Percentiles rank a stretch among this genome's conserved stretches.
Evolutionary conservation across 2,797 vertebrate species (phyloP).

Genomic region (Varecia variegata): DNA sequence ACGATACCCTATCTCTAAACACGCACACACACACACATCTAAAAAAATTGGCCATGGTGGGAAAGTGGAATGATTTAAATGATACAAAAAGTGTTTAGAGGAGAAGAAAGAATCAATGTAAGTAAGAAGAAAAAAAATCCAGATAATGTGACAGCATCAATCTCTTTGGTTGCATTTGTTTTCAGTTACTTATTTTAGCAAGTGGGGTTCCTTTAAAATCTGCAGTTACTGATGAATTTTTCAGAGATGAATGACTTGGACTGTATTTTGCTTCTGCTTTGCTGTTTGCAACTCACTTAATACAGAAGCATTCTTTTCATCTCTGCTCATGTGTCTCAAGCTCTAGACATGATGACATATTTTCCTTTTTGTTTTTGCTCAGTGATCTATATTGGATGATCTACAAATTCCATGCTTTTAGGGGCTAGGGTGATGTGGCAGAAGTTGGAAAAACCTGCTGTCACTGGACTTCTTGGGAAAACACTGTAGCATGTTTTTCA

Average conservation of each 20-base stretch:
- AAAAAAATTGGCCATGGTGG: background rate
- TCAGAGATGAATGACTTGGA: background rate
- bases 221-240: constrained; percentile 11
- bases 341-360: background rate
- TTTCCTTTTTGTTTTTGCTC: constrained; percentile 14
- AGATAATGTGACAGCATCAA: background rate
- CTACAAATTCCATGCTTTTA: background rate
- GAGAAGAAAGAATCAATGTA: background rate
- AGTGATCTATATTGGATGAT: background rate
- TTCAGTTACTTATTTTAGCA: background rate
- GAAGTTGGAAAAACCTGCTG: background rate
- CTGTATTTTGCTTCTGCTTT: background rate
- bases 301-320: constrained; percentile 19
- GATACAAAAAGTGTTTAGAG: background rate
- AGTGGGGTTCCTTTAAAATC: background rate
- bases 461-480: background rate
- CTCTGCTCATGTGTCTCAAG: constrained; percentile 13
- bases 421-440: background rate
- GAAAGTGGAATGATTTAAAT: background rate
- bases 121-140: background rate
- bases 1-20: background rate
- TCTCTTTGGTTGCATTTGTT: background rate
- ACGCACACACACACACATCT: background rate
- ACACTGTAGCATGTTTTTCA: rapidly evolving
- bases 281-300: background rate